Base-by-base conservation (phyloP, 2,888 invertebrate genomes). In the Achlya flavicornis region DNA sequence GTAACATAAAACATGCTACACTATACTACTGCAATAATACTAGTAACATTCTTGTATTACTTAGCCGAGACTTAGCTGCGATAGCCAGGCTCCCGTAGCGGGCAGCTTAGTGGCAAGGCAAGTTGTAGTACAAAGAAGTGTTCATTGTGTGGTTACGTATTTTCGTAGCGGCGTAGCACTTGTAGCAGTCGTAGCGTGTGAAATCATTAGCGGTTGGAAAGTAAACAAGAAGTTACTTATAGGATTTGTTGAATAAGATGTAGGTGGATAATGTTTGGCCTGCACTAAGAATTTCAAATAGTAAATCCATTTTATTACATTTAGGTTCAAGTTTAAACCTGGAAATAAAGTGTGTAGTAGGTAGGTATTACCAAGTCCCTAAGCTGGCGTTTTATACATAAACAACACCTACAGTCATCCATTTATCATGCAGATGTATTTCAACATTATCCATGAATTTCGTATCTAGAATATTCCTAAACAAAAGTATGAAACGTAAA, bases 101-200 rank as follows among this genome's bases (percentile, higher is more conserved):
- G 53, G 19, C 53, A 53, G 53, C 53, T 53, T 53, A 53, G 53
- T 33, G 33, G 35, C n/a, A 58, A 58, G 33, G 35, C n/a, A 58
- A 58, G n/a, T 33, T 58, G 58, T 58, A 58, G 32, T 58, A 58
- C 58, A 58, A 58, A 32, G 32, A 58, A 53, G 53, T 48, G 48
- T 48, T 16, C 48, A 48, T 14, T 48, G 48, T n/a, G 53, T 53
- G 53, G 53, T 35, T 33, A 33, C 58, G 35, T 33, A 33, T 32
- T 58, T 58, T 58, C 58, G 33, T 58, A 58, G 58, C 58, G 58
- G n/a, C 14, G 58, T 12, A 33, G 32, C 35, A 32, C 33, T 58
- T 33, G 33, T 58, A 58, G 58, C 58, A 58, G 14, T 58, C 35
- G 12, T 58, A 58, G 26, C n/a, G 53, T 53, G 19, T 53, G 19